phyloP scores from a whole-genome alignment of 2,113 vertebrate species.

The Scortum barcoo region DNA sequence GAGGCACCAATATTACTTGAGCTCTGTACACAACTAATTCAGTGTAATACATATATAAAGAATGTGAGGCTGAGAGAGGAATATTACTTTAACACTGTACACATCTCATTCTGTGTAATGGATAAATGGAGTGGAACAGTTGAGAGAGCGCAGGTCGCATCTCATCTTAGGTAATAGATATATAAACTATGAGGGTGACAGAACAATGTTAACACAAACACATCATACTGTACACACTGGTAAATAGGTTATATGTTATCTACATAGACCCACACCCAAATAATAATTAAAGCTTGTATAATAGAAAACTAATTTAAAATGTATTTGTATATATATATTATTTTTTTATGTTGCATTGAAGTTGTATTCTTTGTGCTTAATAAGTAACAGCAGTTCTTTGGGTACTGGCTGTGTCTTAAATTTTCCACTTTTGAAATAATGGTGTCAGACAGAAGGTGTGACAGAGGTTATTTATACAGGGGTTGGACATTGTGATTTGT shows the following conservation, averaged over 20 bases:
- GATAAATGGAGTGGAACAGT: slow-evolving; percentile 47
- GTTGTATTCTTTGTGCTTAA: slow-evolving; percentile 2
- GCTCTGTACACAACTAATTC: slow-evolving; percentile 51
- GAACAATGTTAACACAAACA: slow-evolving; percentile 15
- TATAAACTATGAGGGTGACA: slow-evolving; percentile 35
- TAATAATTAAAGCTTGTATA: slow-evolving; percentile 37
- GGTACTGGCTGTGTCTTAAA: background rate
- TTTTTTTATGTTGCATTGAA: background rate
- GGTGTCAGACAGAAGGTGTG: background rate
- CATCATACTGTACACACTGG: slow-evolving; percentile 5
- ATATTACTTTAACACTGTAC: slow-evolving; percentile 35
- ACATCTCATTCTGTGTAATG: slow-evolving; percentile 57
- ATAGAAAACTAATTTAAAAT: too few species aligned
- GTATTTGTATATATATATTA: too few species aligned
- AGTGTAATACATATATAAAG: slow-evolving; percentile 36
- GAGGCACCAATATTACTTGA: slow-evolving; percentile 52
- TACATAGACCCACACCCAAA: background rate
- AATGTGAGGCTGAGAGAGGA: slow-evolving; percentile 16
- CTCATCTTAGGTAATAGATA: slow-evolving; percentile 33
- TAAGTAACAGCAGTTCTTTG: background rate
- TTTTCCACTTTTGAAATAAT: background rate
- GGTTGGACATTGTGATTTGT: background rate
- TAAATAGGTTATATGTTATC: slow-evolving; percentile 30
- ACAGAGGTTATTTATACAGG: background rate
- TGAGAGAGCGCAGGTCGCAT: slow-evolving; percentile 39